phyloP scores from a whole-genome alignment of 1,140 invertebrate genomes.

The Calliphora vicina region DNA sequence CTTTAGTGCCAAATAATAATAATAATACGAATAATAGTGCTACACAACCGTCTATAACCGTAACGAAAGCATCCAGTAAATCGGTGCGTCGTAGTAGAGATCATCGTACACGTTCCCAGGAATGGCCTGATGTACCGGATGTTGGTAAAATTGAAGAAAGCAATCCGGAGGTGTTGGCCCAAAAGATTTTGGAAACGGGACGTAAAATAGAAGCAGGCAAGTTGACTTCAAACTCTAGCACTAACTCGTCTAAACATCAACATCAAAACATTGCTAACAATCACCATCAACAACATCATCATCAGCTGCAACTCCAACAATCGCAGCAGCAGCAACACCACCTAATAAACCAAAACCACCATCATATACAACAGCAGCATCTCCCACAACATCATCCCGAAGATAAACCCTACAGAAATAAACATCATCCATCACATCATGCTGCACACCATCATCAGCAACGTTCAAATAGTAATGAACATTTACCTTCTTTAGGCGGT shows the following conservation, averaged over 20 bases:
- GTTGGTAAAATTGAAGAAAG: conserved; percentile 90
- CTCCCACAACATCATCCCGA: conserved; percentile 37
- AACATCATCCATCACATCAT: neutral
- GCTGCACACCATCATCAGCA: neutral
- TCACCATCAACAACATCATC: neutral
- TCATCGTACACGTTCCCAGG: conserved; percentile 80
- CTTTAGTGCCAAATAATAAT: conserved; percentile 42
- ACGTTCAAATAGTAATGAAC: conserved; percentile 36
- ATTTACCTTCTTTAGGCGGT: conserved; percentile 33
- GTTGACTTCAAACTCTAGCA: conserved; percentile 53
- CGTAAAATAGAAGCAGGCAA: conserved; percentile 85
- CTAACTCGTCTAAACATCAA: neutral
- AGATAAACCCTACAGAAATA: conserved; percentile 12
- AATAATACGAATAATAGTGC: conserved; percentile 8
- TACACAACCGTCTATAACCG: conserved; percentile 15
- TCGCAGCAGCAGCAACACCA: conserved; percentile 28
- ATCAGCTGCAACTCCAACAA: conserved; percentile 18
- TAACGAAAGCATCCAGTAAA: conserved; percentile 46
- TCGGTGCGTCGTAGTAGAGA: conserved; percentile 74
- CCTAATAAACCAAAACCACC: neutral
- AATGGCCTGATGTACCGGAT: conserved; percentile 90
- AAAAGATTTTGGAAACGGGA: conserved; percentile 88
- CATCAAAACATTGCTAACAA: neutral
- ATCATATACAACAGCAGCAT: neutral
- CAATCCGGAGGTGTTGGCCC: conserved; percentile 86